These are phyloP conservation scores for Chaunax sp. DNA, from an alignment of 2,797 vertebrate species.

Conservation along the genomic window DNA sequence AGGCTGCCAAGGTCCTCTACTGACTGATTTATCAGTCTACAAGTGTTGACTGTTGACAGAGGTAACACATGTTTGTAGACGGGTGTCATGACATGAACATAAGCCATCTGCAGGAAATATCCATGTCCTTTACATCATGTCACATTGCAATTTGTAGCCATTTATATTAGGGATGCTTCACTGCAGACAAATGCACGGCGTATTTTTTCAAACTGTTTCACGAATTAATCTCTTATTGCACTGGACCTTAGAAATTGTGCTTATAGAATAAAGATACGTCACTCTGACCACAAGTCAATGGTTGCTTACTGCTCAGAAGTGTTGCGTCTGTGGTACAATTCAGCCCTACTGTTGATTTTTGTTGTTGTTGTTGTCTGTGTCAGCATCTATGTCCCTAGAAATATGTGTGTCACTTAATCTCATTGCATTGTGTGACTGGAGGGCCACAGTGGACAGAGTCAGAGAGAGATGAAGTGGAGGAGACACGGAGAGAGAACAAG, in stretches of 20 bases:
- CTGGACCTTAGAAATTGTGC: too few relatives aligned
- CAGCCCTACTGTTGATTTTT: neutral
- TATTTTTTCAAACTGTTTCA: too few relatives aligned
- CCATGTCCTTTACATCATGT: neutral
- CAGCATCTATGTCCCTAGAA: neutral
- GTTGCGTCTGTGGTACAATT: neutral
- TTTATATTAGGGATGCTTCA: neutral
- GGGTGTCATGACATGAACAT: slow-evolving; percentile 1
- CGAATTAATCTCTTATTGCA: too few relatives aligned
- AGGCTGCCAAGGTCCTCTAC: slow-evolving; percentile 35
- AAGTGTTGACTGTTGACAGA: slow-evolving; percentile 7
- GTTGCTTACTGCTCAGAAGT: neutral
- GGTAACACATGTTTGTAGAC: neutral
- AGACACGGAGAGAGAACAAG: slow-evolving; percentile 36
- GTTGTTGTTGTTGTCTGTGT: neutral
- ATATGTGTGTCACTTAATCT: neutral
- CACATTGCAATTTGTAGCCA: neutral
- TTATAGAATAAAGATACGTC: neutral
- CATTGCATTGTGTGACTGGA: neutral
- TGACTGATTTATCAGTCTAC: slow-evolving; percentile 36
- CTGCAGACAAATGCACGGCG: too few relatives aligned
- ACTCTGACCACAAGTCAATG: neutral
- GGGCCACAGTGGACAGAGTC: slow-evolving; percentile 12
- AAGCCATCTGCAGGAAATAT: slow-evolving; percentile 14
- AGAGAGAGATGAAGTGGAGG: slow-evolving; percentile 3